These are phyloP conservation scores for Apodemus agrarius DNA, from an alignment of 2,797 vertebrate species.

Conservation along the genomic window DNA sequence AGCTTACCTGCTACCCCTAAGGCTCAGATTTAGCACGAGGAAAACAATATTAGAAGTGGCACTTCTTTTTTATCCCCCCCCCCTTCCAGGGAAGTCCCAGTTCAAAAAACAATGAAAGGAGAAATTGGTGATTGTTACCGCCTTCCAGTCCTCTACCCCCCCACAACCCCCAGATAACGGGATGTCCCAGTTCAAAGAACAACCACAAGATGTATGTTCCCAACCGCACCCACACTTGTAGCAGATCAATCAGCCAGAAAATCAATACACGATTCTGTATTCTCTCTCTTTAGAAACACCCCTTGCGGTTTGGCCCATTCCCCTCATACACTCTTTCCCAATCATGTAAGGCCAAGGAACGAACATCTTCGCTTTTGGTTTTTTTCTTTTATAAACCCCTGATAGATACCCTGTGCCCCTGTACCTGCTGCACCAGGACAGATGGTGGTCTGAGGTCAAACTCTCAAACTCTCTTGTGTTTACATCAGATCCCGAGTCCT, in stretches of 20 bases:
- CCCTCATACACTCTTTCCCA: neutral
- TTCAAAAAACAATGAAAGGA: neutral
- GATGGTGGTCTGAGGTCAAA: neutral
- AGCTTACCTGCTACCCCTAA: too few relatives aligned
- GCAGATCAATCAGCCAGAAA: neutral
- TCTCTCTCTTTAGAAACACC: neutral
- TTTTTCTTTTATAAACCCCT: neutral
- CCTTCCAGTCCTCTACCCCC: neutral
- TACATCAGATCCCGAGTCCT: neutral
- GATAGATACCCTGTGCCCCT: too few relatives aligned
- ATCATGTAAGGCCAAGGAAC: neutral
- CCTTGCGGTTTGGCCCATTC: neutral
- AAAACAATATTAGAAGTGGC: neutral
- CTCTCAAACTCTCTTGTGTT: neutral
- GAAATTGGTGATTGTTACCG: neutral
- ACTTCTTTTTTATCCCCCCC: fast-evolving
- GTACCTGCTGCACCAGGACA: too few relatives aligned
- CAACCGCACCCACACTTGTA: neutral
- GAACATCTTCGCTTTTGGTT: fast-evolving
- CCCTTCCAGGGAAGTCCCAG: neutral
- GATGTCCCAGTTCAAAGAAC: neutral
- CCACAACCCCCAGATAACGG: neutral
- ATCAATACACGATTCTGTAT: neutral
- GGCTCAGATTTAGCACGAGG: neutral
- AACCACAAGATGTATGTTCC: neutral